phyloP scores from a whole-genome alignment of 2,888 invertebrate genomes.

The Agrochola circellaris region DNA sequence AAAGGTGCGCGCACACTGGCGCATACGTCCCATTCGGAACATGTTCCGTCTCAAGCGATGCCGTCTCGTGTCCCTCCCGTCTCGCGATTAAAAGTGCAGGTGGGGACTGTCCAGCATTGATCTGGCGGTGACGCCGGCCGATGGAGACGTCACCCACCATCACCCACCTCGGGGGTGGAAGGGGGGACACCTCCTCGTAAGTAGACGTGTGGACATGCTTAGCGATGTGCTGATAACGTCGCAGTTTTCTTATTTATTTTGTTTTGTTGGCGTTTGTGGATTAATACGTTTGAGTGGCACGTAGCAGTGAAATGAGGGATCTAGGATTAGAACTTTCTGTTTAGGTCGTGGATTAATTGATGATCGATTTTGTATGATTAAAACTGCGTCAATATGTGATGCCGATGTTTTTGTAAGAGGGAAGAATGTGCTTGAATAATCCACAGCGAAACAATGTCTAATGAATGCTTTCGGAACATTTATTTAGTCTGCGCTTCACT shows the following conservation, averaged over 20 bases:
- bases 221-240: constrained; percentile 86
- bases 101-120: constrained; percentile 89
- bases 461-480: neutral
- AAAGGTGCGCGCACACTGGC: constrained; percentile 70
- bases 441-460: neutral
- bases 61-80: constrained; percentile 66
- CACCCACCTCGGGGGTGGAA: constrained; percentile 34
- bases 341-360: constrained; percentile 4
- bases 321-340: constrained; percentile 39
- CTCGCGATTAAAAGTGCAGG: constrained; percentile 89
- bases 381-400: neutral
- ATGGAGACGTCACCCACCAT: constrained; percentile 79
- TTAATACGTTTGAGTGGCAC: constrained; percentile 59
- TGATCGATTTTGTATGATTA: constrained; percentile 3
- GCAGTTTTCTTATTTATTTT: constrained; percentile 75
- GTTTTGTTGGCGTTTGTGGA: constrained; percentile 62
- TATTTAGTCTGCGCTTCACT: neutral
- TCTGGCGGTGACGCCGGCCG: constrained; percentile 87
- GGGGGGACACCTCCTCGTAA: constrained; percentile 67
- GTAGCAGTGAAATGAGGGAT: constrained; percentile 42
- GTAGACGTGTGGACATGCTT: constrained; percentile 85
- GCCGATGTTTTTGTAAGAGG: neutral
- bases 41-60: constrained; percentile 62
- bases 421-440: neutral
- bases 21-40: constrained; percentile 54